phyloP scores from a whole-genome alignment of 2,797 vertebrate genomes.

The Siniperca obscura region DNA sequence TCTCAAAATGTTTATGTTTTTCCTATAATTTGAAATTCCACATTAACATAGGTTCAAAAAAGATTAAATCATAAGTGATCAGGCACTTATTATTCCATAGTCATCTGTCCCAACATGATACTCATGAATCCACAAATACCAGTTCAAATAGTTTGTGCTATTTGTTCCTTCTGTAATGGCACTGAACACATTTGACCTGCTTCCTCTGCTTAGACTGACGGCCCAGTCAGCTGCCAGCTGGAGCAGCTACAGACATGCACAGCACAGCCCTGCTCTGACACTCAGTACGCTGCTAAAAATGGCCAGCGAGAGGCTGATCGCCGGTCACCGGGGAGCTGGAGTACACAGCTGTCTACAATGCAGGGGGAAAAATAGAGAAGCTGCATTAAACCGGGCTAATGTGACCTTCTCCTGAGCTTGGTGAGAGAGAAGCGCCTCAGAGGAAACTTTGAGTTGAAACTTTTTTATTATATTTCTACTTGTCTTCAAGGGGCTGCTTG shows the following conservation, averaged over 20 bases:
- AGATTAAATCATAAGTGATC: neutral
- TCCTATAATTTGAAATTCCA: neutral
- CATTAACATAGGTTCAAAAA: neutral
- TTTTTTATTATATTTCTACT: slow-evolving; percentile 32
- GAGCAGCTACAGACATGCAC: slow-evolving; percentile 66
- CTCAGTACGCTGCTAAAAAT: slow-evolving; percentile 75
- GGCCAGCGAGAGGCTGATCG: slow-evolving; percentile 72
- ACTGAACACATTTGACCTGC: slow-evolving; percentile 56
- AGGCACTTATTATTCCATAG: neutral
- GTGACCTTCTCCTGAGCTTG: slow-evolving; percentile 71
- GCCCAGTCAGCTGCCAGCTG: slow-evolving; percentile 71
- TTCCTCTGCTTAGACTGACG: slow-evolving; percentile 43
- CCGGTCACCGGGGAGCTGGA: slow-evolving; percentile 68
- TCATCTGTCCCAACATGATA: slow-evolving; percentile 1
- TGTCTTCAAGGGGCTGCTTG: slow-evolving; percentile 4
- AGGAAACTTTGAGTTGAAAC: slow-evolving; percentile 50
- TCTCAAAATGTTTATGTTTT: slow-evolving; percentile 1
- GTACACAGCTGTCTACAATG: slow-evolving; percentile 76
- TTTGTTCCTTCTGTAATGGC: neutral
- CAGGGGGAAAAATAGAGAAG: slow-evolving; percentile 59
- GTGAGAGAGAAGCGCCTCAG: slow-evolving; percentile 12
- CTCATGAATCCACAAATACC: neutral
- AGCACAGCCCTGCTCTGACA: slow-evolving; percentile 60
- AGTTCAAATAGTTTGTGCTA: neutral
- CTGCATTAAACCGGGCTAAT: slow-evolving; percentile 73